These are phyloP conservation scores for Hipparchia sbordonii DNA, from an alignment of 2,888 invertebrate genomes.

Conservation along the genomic window DNA sequence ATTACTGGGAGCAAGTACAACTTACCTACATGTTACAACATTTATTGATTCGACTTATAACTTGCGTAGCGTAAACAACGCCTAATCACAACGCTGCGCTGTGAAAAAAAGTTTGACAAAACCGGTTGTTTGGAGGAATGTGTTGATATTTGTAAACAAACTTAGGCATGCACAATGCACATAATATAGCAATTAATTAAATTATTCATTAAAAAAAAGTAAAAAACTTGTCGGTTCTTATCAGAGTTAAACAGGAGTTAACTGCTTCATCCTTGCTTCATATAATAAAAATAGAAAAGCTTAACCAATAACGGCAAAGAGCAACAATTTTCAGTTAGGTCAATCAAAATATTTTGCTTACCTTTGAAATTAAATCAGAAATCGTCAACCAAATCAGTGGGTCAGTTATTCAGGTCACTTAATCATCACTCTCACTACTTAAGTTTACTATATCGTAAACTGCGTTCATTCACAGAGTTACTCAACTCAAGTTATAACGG, in stretches of 20 bases:
- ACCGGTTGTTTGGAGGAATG: slow-evolving; percentile 22
- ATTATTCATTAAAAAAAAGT: no score
- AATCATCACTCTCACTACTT: slow-evolving; percentile 62
- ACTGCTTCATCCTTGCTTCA: no score
- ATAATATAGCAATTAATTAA: background rate
- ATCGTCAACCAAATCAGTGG: slow-evolving; percentile 18
- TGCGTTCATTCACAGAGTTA: slow-evolving; percentile 52
- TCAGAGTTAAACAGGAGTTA: no score
- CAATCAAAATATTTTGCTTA: background rate
- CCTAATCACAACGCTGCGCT: background rate
- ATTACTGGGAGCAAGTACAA: slow-evolving; percentile 27
- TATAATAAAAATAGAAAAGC: no score
- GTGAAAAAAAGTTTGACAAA: slow-evolving; percentile 7
- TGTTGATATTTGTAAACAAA: slow-evolving; percentile 34
- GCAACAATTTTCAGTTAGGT: no score
- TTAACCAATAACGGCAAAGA: no score
- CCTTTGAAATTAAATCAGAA: slow-evolving; percentile 1
- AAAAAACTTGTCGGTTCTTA: no score
- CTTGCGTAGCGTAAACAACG: slow-evolving; percentile 1
- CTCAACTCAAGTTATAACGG: slow-evolving; percentile 21
- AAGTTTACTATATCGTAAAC: slow-evolving; percentile 45
- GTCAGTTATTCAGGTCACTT: slow-evolving; percentile 58
- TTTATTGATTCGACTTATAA: background rate
- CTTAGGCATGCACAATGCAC: background rate
- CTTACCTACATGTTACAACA: background rate